Base-by-base conservation (phyloP, 2,888 invertebrate genomes). In the Galeruca laticollis region DNA sequence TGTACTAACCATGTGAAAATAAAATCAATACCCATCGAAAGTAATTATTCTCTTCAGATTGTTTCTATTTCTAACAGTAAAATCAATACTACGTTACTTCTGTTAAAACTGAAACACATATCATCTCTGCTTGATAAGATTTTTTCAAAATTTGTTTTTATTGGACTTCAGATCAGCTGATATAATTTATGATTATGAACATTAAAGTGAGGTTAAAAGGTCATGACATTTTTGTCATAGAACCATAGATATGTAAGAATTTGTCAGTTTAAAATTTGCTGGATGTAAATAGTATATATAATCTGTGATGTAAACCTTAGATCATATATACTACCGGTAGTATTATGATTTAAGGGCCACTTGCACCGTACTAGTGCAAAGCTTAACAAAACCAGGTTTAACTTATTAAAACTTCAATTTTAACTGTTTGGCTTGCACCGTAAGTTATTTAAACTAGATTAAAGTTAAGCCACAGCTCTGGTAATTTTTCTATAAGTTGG, bases 1-100 rank as follows among this genome's bases (percentile, higher is more conserved):
- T 61, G 8, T 40, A 68, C 79, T 77, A 77, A 83, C 83, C 83
- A 82, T 69, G 78, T 76, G 72, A 83, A 82, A 57, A 81, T 73
- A 70, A 82, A 80, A 70, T 81, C 79, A 78, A 83, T 80, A 70
- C 80, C 83, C 83, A 83, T 83, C 52, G 71, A 62, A 64, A 65
- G 15, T 15, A 35, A 33, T 18, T 57, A 57, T 35, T 33, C 52
- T 47, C 9, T 47, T 18, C 15, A 18, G 15, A 18, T 15, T 47
- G 18, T 47, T 15, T 8, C 15, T 47, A 9, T 47, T n/a, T 47
- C 47, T 47, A 47, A 8, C 40, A 15, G 18, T 47, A 18, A 47
- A 8, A 18, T 18, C 15, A 15, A 1, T n/a, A 43, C 43, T 47
- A 15, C 18, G 47, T 47, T 47, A 15, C 6, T 18, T 47, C 9